Evolutionary conservation across 1,140 invertebrate genomes (phyloP).

Genomic region (Periplaneta americana): DNA sequence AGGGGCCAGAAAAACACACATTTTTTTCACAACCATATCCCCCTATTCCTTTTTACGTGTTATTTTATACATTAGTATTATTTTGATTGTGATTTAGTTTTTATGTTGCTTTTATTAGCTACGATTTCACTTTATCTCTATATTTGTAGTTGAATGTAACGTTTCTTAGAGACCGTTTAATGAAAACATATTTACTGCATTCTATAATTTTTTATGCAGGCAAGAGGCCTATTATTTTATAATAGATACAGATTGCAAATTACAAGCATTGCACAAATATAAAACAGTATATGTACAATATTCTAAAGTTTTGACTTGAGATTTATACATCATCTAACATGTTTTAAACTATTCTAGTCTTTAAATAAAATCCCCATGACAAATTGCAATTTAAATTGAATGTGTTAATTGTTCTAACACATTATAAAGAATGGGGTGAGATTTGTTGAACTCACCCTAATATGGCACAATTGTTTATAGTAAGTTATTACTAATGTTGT

Average conservation of each 20-base stretch:
- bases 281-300: constrained; percentile 19
- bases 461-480: not conserved
- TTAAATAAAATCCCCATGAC: not conserved
- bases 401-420: not conserved
- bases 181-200: not conserved
- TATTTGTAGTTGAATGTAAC: not conserved
- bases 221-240: not conserved
- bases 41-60: not conserved
- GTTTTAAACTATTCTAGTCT: constrained; percentile 9
- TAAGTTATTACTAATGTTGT: not conserved
- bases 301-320: constrained; percentile 20
- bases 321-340: constrained; percentile 12
- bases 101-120: not conserved
- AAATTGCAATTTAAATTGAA: not conserved
- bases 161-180: not conserved
- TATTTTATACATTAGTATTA: not conserved
- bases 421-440: not conserved
- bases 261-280: constrained; percentile 11
- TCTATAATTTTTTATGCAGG: not conserved
- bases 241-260: not conserved
- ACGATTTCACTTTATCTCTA: not conserved
- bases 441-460: not conserved
- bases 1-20: not conserved
- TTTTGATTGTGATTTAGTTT: not conserved
- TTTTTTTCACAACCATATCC: not conserved